phyloP scores from a whole-genome alignment of 2,113 vertebrate genomes.

The Marcusenius ussheri region DNA sequence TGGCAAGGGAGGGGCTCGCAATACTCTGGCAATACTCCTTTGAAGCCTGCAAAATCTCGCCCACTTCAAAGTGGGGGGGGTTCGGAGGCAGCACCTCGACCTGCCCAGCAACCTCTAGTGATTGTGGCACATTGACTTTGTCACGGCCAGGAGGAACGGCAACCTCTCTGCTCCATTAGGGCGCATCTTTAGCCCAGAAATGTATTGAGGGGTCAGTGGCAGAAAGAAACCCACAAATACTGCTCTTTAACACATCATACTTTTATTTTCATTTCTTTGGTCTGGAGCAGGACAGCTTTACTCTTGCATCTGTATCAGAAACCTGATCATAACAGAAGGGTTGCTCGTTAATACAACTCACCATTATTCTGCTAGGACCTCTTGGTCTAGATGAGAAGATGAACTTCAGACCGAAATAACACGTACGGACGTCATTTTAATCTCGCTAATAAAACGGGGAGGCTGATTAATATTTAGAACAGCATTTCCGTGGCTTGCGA shows the following conservation, averaged over 20 bases:
- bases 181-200: not conserved
- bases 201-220: not conserved
- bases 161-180: not conserved
- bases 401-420: not conserved
- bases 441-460: not conserved
- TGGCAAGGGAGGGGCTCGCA: not conserved
- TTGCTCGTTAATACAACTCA: not conserved
- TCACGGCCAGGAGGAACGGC: not conserved
- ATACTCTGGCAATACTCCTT: slow-evolving; percentile 34
- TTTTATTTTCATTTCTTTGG: not conserved
- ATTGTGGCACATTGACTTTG: not conserved
- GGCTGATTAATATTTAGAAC: not conserved
- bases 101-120: slow-evolving; percentile 47
- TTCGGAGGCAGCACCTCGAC: not conserved
- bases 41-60: slow-evolving; percentile 43
- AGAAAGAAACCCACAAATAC: not conserved
- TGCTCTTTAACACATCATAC: not conserved
- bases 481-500: not conserved
- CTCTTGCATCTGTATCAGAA: not conserved
- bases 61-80: slow-evolving; percentile 47
- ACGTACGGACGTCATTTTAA: not conserved
- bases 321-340: not conserved
- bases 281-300: not conserved
- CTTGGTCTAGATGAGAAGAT: not conserved
- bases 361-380: not conserved